These are phyloP conservation scores for Margaritifera margaritifera DNA, from an alignment of 2,888 invertebrate species.

Conservation along the genomic window DNA sequence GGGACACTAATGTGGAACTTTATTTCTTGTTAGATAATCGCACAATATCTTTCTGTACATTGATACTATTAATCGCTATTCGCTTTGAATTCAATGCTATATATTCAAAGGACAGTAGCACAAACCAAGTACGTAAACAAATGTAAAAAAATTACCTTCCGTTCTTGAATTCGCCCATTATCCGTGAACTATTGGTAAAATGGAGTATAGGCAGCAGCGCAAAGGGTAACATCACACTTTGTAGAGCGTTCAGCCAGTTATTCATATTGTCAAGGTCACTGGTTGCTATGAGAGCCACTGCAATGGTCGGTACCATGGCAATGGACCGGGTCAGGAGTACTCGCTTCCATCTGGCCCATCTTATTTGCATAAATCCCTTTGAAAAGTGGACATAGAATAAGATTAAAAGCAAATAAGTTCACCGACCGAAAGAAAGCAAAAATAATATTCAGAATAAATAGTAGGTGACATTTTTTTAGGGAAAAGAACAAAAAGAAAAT, in stretches of 20 bases:
- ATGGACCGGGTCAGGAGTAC: conserved; percentile 88
- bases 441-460: no score
- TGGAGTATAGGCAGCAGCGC: conserved; percentile 89
- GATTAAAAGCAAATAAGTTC: neutral
- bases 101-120: no score
- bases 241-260: conserved; percentile 86
- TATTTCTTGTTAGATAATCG: no score
- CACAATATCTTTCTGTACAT: no score
- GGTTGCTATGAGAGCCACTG: conserved; percentile 72
- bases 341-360: conserved; percentile 90
- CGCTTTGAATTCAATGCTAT: no score
- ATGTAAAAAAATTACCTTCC: conserved; percentile 73
- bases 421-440: no score
- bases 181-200: conserved; percentile 83
- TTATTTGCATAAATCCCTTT: conserved; percentile 85
- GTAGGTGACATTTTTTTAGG: no score
- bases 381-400: neutral
- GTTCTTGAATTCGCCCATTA: conserved; percentile 90
- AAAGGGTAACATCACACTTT: conserved; percentile 89
- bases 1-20: no score
- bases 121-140: no score
- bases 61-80: no score
- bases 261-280: conserved; percentile 85
- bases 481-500: no score
- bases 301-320: conserved; percentile 80